phyloP scores from a whole-genome alignment of 2,888 invertebrate species.

The Magallana nippona region DNA sequence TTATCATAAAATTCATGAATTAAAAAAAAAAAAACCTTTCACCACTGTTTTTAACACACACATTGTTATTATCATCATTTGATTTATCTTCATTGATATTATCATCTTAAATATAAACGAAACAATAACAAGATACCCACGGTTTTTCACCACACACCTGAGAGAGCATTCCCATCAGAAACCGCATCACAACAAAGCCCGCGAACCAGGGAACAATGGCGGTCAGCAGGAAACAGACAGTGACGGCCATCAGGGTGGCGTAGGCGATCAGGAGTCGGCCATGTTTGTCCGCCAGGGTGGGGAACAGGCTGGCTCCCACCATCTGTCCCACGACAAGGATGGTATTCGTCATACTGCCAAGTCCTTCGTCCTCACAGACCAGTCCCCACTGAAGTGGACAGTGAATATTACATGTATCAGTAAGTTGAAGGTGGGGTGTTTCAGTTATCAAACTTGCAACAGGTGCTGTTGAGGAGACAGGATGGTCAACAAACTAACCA shows the following conservation, averaged over 20 bases:
- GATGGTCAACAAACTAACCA: too few species aligned
- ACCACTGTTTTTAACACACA: too few species aligned
- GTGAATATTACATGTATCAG: too few species aligned
- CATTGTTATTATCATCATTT: too few species aligned
- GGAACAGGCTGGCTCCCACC: slow-evolving; percentile 58
- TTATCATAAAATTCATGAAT: too few species aligned
- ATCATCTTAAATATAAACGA: too few species aligned
- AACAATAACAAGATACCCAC: too few species aligned
- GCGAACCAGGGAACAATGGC: neutral
- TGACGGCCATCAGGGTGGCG: neutral
- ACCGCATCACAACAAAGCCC: neutral
- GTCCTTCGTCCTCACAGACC: slow-evolving; percentile 59
- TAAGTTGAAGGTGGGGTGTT: too few species aligned
- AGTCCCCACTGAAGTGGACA: slow-evolving; percentile 45
- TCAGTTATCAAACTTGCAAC: too few species aligned
- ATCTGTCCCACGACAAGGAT: slow-evolving; percentile 58
- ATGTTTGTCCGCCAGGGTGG: slow-evolving; percentile 57
- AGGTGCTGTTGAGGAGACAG: too few species aligned
- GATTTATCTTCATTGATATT: too few species aligned
- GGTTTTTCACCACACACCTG: neutral
- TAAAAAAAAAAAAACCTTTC: too few species aligned
- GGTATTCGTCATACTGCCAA: slow-evolving; percentile 59
- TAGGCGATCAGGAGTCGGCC: slow-evolving; percentile 47
- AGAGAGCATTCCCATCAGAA: neutral
- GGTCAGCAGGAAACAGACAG: neutral